These are phyloP conservation scores for Sebastes fasciatus DNA, from an alignment of 2,113 vertebrate genomes.

Conservation along the genomic window DNA sequence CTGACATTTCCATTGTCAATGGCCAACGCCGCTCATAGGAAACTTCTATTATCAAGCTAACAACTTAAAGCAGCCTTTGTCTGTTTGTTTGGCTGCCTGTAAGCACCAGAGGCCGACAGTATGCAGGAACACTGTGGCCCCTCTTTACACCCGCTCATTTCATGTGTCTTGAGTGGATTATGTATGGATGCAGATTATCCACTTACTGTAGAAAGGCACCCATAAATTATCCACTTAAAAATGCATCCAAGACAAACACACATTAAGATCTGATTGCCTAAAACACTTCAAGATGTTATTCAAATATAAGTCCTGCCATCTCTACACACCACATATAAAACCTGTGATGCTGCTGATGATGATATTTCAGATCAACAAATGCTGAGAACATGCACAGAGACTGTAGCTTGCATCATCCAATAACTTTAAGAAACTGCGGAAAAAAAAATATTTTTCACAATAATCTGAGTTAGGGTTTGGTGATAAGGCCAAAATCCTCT, in stretches of 20 bases:
- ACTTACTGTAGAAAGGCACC: slow-evolving; percentile 36
- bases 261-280: slow-evolving; percentile 22
- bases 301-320: slow-evolving; percentile 23
- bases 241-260: slow-evolving; percentile 19
- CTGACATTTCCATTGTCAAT: background rate
- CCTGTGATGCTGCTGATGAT: background rate
- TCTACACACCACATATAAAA: background rate
- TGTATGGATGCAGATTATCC: slow-evolving; percentile 45
- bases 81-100: background rate
- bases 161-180: slow-evolving; percentile 49
- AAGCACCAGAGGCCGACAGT: background rate
- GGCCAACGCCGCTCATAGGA: background rate
- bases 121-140: background rate
- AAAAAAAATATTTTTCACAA: background rate
- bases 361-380: background rate
- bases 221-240: slow-evolving; percentile 54
- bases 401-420: background rate
- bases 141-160: slow-evolving; percentile 6
- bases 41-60: background rate
- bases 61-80: background rate
- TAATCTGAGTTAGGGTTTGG: too few species aligned
- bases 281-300: slow-evolving; percentile 42
- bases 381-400: background rate
- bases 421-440: background rate
- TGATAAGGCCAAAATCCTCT: too few species aligned